A percentile compares a stretch with the other conserved stretches of the same genome.
Conservation (phyloP, 2,113 vertebrate species). For the Pipra filicauda region DNA sequence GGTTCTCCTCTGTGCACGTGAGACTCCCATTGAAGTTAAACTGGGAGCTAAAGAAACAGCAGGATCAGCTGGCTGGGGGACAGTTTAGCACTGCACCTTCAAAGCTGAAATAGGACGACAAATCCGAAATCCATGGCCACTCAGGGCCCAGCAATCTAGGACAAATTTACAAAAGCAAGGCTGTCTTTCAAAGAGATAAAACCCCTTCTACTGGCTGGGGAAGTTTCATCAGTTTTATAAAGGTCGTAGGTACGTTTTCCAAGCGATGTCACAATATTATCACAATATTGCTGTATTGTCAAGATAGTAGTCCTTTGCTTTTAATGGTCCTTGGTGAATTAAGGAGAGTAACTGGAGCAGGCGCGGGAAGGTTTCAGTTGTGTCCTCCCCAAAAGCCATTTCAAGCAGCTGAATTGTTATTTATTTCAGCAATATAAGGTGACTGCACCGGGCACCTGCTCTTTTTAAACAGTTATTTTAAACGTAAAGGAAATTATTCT, state of each 20-base stretch:
- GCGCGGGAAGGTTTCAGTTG: rapidly evolving
- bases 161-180: not conserved
- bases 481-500: not conserved
- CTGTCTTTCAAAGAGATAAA: not conserved
- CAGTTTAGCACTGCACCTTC: not conserved
- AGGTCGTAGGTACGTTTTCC: not conserved
- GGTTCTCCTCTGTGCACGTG: not conserved
- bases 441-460: too few relatives aligned
- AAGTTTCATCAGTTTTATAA: not conserved
- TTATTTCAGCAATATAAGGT: not conserved
- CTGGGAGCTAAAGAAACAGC: not conserved
- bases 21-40: not conserved
- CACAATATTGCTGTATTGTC: rapidly evolving
- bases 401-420: not conserved
- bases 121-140: not conserved
- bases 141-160: not conserved
- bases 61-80: not conserved
- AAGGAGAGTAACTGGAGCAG: not conserved
- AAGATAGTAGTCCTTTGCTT: not conserved
- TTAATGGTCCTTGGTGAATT: not conserved
- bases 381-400: not conserved
- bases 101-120: not conserved
- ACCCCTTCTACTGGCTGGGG: not conserved
- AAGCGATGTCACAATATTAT: rapidly evolving
- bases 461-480: not conserved